Conservation (phyloP, 2,888 invertebrate genomes). For the Cataglyphis altisquamis region DNA sequence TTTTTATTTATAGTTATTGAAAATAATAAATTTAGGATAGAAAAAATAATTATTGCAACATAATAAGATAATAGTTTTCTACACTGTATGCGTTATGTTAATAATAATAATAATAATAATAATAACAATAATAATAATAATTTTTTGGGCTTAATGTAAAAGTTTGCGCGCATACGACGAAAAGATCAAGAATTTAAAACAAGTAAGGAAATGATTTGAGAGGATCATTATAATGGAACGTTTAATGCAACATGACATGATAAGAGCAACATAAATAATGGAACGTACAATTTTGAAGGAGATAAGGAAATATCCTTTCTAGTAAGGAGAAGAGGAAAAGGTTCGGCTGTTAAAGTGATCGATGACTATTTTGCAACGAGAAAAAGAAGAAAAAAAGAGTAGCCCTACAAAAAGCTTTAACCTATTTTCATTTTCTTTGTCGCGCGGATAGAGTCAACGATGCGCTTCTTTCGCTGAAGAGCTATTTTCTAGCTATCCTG, state of each 20-base stretch:
- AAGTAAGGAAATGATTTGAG: background rate
- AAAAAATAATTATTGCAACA: background rate
- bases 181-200: background rate
- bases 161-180: background rate
- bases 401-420: slow-evolving; percentile 25
- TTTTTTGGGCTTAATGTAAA: background rate
- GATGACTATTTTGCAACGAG: background rate
- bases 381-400: background rate
- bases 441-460: slow-evolving; percentile 1
- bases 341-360: slow-evolving; percentile 6
- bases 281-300: slow-evolving; percentile 17
- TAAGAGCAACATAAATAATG: slow-evolving; percentile 26
- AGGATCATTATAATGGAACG: background rate
- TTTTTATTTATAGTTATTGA: background rate
- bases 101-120: background rate
- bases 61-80: background rate
- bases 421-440: slow-evolving; percentile 64
- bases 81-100: background rate
- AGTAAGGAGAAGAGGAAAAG: background rate
- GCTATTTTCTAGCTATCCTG: slow-evolving; percentile 52
- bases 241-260: background rate
- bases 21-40: background rate
- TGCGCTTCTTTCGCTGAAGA: slow-evolving; percentile 25
- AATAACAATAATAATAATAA: background rate
- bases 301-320: background rate